phyloP scores from a whole-genome alignment of 2,113 vertebrate species.

The Rhinoderma darwinii region DNA sequence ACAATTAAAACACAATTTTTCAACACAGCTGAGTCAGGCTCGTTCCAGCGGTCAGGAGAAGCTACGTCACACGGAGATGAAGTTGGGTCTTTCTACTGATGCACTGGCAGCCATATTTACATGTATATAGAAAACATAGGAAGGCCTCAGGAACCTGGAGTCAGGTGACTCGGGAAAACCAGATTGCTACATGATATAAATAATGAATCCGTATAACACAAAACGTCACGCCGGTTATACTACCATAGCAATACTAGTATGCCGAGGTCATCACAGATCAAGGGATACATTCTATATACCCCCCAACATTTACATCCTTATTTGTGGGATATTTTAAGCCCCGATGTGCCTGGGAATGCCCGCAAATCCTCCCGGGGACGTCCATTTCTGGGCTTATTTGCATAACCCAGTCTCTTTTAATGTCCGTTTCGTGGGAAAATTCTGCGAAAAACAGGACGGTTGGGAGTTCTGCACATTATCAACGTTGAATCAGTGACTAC shows the following conservation, averaged over 20 bases:
- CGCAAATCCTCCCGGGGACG: no score
- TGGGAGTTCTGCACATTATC: not conserved
- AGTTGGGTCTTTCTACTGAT: slow-evolving; percentile 39
- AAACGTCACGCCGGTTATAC: no score
- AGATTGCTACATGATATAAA: not conserved
- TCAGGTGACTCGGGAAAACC: not conserved
- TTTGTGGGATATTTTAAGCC: no score
- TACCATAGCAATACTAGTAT: not conserved
- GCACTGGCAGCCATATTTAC: slow-evolving; percentile 52
- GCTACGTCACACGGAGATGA: slow-evolving; percentile 46
- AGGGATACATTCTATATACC: not conserved
- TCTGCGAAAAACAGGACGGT: no score
- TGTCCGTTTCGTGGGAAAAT: no score
- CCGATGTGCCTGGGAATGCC: no score
- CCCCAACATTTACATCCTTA: no score
- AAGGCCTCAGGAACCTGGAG: not conserved
- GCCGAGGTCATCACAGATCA: not conserved
- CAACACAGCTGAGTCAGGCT: slow-evolving; percentile 54
- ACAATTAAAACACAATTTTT: slow-evolving; percentile 31
- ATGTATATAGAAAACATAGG: slow-evolving; percentile 10
- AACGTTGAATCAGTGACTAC: not conserved
- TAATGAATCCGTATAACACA: not conserved
- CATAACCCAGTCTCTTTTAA: no score
- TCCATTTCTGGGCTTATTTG: no score
- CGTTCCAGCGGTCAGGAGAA: slow-evolving; percentile 45